Evolutionary conservation across 2,113 vertebrate genomes (phyloP).

Genomic region (Pollimyrus isidori): DNA sequence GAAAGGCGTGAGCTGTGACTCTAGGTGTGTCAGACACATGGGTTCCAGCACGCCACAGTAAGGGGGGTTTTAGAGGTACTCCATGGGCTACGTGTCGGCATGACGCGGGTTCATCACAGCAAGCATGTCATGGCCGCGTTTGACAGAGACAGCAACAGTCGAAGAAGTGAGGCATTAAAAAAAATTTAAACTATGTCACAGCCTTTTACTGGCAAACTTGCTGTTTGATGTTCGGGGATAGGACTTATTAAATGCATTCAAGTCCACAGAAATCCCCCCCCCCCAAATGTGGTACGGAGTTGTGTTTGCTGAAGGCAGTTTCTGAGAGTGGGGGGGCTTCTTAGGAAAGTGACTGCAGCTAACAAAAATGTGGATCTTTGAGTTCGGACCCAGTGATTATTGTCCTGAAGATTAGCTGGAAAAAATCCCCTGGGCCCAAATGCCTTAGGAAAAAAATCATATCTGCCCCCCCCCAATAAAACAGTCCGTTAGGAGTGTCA

Average conservation of each 20-base stretch:
- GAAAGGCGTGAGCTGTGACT: neutral
- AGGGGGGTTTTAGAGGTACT: neutral
- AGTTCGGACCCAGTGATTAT: neutral
- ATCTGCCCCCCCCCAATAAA: neutral
- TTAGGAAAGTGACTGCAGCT: neutral
- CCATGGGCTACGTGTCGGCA: neutral
- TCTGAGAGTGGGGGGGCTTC: neutral
- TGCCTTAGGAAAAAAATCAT: neutral
- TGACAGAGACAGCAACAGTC: neutral
- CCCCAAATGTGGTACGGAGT: neutral
- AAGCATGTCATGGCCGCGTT: neutral
- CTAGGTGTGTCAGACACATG: neutral
- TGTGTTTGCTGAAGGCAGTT: neutral
- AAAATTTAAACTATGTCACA: neutral
- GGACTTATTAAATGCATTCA: neutral
- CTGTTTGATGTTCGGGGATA: neutral
- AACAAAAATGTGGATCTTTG: neutral
- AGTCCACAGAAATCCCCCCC: neutral
- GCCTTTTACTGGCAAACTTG: neutral
- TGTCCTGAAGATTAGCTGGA: neutral
- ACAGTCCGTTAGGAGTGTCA: neutral
- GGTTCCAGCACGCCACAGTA: neutral
- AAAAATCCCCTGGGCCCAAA: neutral
- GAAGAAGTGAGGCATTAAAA: neutral
- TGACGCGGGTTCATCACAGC: neutral